Conservation (phyloP, 2,113 vertebrate genomes). For the Micromys minutus region DNA sequence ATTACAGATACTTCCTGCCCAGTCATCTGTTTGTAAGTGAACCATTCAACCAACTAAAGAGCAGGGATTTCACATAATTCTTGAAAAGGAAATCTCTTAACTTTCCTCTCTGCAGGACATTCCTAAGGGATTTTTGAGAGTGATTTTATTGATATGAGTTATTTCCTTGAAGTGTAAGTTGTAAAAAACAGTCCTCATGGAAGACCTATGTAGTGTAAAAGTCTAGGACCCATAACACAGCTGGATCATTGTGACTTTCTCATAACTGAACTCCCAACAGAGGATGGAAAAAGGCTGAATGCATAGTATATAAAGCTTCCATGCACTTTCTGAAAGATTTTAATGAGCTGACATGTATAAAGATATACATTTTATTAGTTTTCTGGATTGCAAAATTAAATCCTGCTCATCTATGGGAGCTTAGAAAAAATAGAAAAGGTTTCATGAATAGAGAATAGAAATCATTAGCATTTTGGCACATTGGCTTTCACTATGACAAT, state of each 20-base stretch:
- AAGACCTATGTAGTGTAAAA: neutral
- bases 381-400: constrained; percentile 17
- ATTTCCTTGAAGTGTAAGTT: constrained; percentile 18
- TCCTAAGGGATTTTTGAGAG: neutral
- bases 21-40: neutral
- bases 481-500: constrained; percentile 22
- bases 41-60: neutral
- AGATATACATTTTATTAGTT: neutral
- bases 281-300: neutral
- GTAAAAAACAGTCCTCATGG: neutral
- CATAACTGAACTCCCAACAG: neutral
- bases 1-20: neutral
- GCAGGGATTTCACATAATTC: neutral
- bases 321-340: constrained; percentile 23
- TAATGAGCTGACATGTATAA: neutral
- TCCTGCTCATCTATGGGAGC: constrained; percentile 4
- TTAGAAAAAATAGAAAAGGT: neutral
- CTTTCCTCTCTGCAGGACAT: neutral
- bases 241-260: neutral
- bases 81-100: neutral
- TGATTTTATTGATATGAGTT: constrained; percentile 16
- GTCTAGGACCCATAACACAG: neutral
- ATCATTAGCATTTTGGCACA: neutral
- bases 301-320: neutral
- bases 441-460: neutral